Evolutionary conservation across 1,140 invertebrate genomes (phyloP).

Genomic region (Saccostrea cuccullata): DNA sequence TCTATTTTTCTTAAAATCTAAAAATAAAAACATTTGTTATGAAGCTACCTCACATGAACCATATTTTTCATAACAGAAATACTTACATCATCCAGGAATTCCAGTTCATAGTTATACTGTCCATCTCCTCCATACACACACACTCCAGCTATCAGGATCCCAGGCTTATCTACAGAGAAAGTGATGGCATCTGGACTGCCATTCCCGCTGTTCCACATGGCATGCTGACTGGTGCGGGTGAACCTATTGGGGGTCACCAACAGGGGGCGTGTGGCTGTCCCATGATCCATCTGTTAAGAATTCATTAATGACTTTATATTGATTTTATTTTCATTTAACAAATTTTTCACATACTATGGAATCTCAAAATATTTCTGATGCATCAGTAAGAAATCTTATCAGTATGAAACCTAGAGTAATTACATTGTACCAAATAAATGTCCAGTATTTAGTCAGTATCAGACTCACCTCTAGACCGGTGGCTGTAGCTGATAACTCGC

Average conservation of each 20-base stretch:
- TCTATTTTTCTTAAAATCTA: too few relatives aligned
- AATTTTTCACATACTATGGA: too few relatives aligned
- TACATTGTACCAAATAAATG: too few relatives aligned
- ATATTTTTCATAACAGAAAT: not conserved
- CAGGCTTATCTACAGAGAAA: conserved; percentile 93
- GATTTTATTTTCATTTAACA: too few relatives aligned
- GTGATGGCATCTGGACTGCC: conserved; percentile 97
- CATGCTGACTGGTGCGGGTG: conserved; percentile 90
- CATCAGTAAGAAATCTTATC: too few relatives aligned
- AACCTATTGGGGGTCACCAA: conserved; percentile 94
- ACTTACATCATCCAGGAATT: conserved; percentile 89
- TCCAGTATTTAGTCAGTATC: too few relatives aligned
- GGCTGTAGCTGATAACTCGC: conserved; percentile 91
- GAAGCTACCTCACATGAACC: too few relatives aligned
- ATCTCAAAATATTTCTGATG: too few relatives aligned
- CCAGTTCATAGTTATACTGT: conserved; percentile 87
- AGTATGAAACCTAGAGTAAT: too few relatives aligned
- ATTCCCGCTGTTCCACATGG: conserved; percentile 97
- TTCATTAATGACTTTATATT: not conserved
- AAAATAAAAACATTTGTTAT: too few relatives aligned
- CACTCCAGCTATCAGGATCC: conserved; percentile 92
- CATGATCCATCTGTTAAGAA: conserved; percentile 69
- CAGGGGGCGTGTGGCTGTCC: conserved; percentile 78
- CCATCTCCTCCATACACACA: conserved; percentile 92
- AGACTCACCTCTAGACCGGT: conserved; percentile 74